These are phyloP conservation scores for Agyllia agylla DNA, from an alignment of 2,888 invertebrate genomes.

Conservation along the genomic window DNA sequence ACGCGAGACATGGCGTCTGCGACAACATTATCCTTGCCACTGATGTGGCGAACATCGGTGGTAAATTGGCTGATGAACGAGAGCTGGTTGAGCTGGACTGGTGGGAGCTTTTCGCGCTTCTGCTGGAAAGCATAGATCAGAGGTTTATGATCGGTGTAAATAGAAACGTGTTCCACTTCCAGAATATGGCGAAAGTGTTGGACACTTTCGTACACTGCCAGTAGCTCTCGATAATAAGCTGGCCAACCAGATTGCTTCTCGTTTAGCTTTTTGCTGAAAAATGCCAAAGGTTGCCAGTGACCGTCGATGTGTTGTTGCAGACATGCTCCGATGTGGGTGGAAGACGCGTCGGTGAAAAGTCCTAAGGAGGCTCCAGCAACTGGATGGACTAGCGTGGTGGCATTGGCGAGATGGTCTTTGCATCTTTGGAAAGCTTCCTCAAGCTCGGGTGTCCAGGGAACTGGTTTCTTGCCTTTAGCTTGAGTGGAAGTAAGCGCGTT, in stretches of 20 bases:
- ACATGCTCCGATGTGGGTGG: too few species aligned
- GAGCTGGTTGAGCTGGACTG: conserved; percentile 70
- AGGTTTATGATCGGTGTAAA: conserved; percentile 74
- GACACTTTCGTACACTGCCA: conserved; percentile 65
- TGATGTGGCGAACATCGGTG: conserved; percentile 71
- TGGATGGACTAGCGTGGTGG: too few species aligned
- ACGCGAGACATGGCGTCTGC: conserved; percentile 77
- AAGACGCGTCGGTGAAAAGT: too few species aligned
- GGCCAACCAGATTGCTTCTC: conserved; percentile 48
- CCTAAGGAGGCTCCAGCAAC: too few species aligned
- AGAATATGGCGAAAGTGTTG: conserved; percentile 74
- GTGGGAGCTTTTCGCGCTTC: conserved; percentile 65
- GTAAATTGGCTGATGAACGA: conserved; percentile 76
- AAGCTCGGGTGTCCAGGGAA: too few species aligned
- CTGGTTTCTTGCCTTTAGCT: too few species aligned
- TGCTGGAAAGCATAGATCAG: conserved; percentile 61
- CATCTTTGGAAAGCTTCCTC: too few species aligned
- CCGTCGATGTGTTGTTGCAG: too few species aligned
- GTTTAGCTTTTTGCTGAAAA: conserved; percentile 65
- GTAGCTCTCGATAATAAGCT: conserved; percentile 66
- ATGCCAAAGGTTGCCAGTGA: conserved; percentile 52
- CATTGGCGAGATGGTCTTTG: too few species aligned
- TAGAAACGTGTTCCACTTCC: conserved; percentile 50
- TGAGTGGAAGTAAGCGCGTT: too few species aligned
- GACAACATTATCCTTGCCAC: conserved; percentile 73